A percentile compares a stretch with the other conserved stretches of the same genome.
phyloP scores from a whole-genome alignment of 2,888 invertebrate species.

The Euplagia quadripunctaria region DNA sequence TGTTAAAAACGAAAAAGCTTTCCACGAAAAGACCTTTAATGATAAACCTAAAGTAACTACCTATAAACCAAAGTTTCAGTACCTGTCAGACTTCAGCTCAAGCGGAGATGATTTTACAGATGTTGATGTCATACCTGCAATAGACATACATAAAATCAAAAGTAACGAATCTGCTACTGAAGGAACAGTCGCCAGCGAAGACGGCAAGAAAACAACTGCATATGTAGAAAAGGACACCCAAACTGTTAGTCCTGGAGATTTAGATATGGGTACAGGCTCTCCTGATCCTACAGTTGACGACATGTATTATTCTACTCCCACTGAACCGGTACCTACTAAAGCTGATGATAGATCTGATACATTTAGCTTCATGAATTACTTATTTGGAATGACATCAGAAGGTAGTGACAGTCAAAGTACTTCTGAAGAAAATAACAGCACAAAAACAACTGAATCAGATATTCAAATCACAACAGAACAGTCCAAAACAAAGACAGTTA shows the following conservation, averaged over 20 bases:
- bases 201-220: slow-evolving; percentile 48
- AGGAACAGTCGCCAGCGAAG: slow-evolving; percentile 43
- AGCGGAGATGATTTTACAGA: slow-evolving; percentile 60
- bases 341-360: slow-evolving; percentile 67
- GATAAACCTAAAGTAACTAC: slow-evolving; percentile 69
- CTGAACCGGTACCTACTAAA: slow-evolving; percentile 66
- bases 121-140: slow-evolving; percentile 58
- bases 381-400: slow-evolving; percentile 75
- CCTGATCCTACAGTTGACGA: slow-evolving; percentile 76
- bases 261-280: slow-evolving; percentile 77
- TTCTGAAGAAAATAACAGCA: slow-evolving; percentile 52
- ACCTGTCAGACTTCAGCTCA: slow-evolving; percentile 71
- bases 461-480: slow-evolving; percentile 63
- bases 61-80: slow-evolving; percentile 74
- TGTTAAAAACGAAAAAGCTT: slow-evolving; percentile 38
- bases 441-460: slow-evolving; percentile 46
- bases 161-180: slow-evolving; percentile 37
- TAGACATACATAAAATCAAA: slow-evolving; percentile 71
- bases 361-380: slow-evolving; percentile 79
- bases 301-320: slow-evolving; percentile 65
- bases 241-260: slow-evolving; percentile 71
- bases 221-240: slow-evolving; percentile 54
- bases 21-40: slow-evolving; percentile 62
- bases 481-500: slow-evolving; percentile 62
- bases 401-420: slow-evolving; percentile 57